Conservation (phyloP, 2,888 invertebrate genomes). For the Thereva nobilitata region DNA sequence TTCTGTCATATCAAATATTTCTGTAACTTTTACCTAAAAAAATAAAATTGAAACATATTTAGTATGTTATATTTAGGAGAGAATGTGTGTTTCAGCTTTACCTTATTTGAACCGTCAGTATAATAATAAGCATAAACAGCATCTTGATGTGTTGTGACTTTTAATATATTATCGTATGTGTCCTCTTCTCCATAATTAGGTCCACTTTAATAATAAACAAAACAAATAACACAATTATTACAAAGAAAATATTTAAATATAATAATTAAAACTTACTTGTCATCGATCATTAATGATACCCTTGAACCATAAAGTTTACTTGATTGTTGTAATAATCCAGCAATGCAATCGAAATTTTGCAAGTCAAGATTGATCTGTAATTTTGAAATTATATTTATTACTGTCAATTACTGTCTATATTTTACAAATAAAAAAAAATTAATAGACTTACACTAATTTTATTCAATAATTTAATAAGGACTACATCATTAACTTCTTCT, state of each 20-base stretch:
- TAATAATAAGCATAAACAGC: conserved; percentile 89
- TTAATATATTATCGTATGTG: conserved; percentile 71
- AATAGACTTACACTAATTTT: conserved; percentile 52
- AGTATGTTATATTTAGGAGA: not conserved
- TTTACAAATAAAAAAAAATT: not conserved
- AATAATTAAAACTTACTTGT: conserved; percentile 48
- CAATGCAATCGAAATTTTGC: conserved; percentile 56
- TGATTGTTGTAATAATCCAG: conserved; percentile 50
- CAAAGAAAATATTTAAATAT: not conserved
- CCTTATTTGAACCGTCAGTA: conserved; percentile 83
- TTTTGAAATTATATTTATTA: not conserved
- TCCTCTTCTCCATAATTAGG: conserved; percentile 52
- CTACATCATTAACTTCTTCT: conserved; percentile 61
- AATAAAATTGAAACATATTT: conserved; percentile 8
- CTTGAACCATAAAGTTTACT: conserved; percentile 52
- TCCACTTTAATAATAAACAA: not conserved
- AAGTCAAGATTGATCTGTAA: conserved; percentile 45
- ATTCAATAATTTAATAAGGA: conserved; percentile 52
- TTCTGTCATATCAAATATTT: conserved; percentile 86
- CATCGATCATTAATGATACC: conserved; percentile 55
- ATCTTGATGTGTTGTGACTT: conserved; percentile 83
- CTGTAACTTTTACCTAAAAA: conserved; percentile 77
- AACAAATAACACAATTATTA: not conserved
- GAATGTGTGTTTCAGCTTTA: conserved; percentile 47
- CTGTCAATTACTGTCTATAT: not conserved